phyloP scores from a whole-genome alignment of 1,140 invertebrate genomes.

The Physella acuta region DNA sequence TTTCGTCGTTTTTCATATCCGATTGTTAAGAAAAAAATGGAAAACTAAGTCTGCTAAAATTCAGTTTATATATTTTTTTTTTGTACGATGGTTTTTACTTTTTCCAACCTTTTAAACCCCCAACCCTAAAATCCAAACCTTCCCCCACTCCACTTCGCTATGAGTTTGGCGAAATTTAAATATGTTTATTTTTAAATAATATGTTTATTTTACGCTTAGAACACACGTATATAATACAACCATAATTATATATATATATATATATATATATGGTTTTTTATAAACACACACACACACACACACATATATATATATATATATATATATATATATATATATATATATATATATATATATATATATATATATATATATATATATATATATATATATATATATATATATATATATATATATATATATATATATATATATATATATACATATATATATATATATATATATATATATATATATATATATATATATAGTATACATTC shows the following conservation, averaged over 20 bases:
- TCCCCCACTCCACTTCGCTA: too few species aligned
- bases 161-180: too few species aligned
- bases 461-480: not conserved
- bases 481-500: not conserved
- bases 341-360: not conserved
- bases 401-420: not conserved
- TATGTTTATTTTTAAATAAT: too few species aligned
- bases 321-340: not conserved
- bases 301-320: not conserved
- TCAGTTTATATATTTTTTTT: too few species aligned
- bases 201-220: too few species aligned
- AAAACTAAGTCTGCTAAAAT: too few species aligned
- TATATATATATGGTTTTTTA: not conserved
- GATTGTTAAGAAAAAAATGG: too few species aligned
- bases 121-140: too few species aligned
- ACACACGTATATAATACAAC: not conserved
- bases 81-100: too few species aligned
- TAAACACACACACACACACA: not conserved
- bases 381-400: not conserved
- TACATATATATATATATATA: not conserved
- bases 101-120: too few species aligned
- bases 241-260: not conserved
- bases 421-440: not conserved
- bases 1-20: too few species aligned
- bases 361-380: not conserved